Evolutionary conservation across 2,113 vertebrate species (phyloP).

Genomic region (Dunckerocampus dactyliophorus): DNA sequence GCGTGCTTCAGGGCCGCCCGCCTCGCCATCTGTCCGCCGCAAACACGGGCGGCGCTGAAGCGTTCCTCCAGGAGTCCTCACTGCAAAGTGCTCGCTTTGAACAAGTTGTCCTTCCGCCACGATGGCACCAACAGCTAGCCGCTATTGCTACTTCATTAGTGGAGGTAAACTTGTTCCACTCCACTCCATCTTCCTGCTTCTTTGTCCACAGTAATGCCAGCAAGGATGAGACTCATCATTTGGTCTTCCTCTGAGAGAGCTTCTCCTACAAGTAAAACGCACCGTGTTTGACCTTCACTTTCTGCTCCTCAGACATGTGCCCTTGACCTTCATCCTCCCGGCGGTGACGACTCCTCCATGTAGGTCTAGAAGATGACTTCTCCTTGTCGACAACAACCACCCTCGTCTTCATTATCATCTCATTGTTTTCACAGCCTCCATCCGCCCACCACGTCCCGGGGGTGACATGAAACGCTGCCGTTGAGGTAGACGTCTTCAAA

Average conservation of each 20-base stretch:
- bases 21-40: slow-evolving; percentile 48
- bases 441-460: slow-evolving; percentile 27
- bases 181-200: too few species aligned
- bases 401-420: slow-evolving; percentile 10
- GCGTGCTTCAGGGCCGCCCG: slow-evolving; percentile 10
- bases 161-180: too few species aligned
- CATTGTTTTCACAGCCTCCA: slow-evolving; percentile 26
- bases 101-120: too few species aligned
- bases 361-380: neutral
- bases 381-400: neutral
- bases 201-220: too few species aligned
- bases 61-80: neutral
- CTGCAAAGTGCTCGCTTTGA: too few species aligned
- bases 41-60: slow-evolving; percentile 18
- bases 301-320: neutral
- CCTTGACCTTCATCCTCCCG: neutral
- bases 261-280: too few species aligned
- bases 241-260: neutral
- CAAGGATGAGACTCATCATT: neutral
- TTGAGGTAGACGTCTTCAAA: slow-evolving; percentile 24
- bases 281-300: neutral
- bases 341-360: neutral
- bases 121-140: too few species aligned
- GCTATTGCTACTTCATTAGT: too few species aligned
- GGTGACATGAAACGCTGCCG: slow-evolving; percentile 26